Base-by-base conservation (phyloP, 2,888 invertebrate genomes). In the Orthosia gothica region DNA sequence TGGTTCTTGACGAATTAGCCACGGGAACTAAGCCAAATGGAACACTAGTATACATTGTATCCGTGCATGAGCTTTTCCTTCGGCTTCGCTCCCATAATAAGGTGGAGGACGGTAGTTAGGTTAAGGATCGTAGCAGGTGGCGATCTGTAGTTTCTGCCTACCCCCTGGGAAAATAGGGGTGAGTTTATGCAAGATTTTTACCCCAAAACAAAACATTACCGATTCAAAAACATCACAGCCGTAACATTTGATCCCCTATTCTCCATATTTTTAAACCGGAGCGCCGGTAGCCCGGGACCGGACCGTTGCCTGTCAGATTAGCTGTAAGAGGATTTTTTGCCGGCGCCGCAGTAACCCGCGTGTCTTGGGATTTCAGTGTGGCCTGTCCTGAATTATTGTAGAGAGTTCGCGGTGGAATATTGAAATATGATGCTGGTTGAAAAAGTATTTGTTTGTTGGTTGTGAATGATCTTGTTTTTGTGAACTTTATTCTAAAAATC, bases 281-380 rank as follows among this genome's bases (percentile, higher is more conserved):
- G 59, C 76, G n/a, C 20, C n/a, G 68, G 68, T 50, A 59, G 58
- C 50, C 20, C 23, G 66, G 82, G 68, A 70, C 81, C 61, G 50
- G 45, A 57, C 81, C 70, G 61, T 81, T 40, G 15, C 49, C 61
- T 84, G 81, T 81, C 81, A 81, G 81, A 84, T 81, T 81, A 84
- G 40, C 32, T 11, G 61, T 81, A 84, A 81, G 76, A 81, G 81
- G 81, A 81, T 84, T 81, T 84, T 81, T 80, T 84, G n/a, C 65
- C n/a, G 52, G 65, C 45, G 59, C 59, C 15, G 57, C 23, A 26
- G 66, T 71, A 61, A 55, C 55, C 73, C 63, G 40, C 26, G 79
- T 66, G 58, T 68, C 74, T 64, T 73, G 81, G 80, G 74, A 68
- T 49, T 65, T 16, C 20, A 49, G 20, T n/a, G 20, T 32, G 40